Base-by-base conservation (phyloP, 1,140 invertebrate species). In the Cotesia typhae region DNA sequence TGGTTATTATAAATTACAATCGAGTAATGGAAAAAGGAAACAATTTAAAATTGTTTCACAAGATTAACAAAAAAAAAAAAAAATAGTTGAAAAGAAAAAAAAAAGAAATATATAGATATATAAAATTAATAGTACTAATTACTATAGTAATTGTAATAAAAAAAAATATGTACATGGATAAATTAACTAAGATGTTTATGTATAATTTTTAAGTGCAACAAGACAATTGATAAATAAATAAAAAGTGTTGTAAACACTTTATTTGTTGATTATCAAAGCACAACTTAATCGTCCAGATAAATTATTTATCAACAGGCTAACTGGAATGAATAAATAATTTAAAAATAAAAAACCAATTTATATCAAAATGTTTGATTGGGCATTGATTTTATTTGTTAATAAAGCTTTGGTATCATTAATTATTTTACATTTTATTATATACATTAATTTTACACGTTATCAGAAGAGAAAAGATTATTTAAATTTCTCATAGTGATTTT, bases 1-100 rank as follows among this genome's bases (percentile, higher is more conserved):
- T 84, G 82, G 84, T 82, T 82, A 84, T 81, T 79, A 80, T 79
- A 82, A 83, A 75, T 77, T 20, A 38, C 82, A 79, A 83, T 80
- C 77, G 78, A 82, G 82, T 75, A 78, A 61, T 71, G 82, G 77
- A 82, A 81, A 71, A 67, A 35, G 20, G 28, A 66, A 65, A 37
- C 4, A 41, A 65, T 38, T 41, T 41, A 47, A 65, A 65, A 64
- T 64, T 51, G 52, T 71, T 71, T 52, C 28, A 71, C 20, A 69
- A 71, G 47, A 81, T 80, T 79, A 79, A 67, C 70, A 77, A 79
- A 66, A 78, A 81, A 66, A 77, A 79, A 66, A 78, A 81, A 66
- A 55, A 80, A 67, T 28, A 28, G 28, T 28, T 28, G 28, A 28
- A 71, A 76, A 70, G 70, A 77, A 75, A 79, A 81, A 81, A 79